Percentiles rank a stretch among this genome's conserved stretches.
Evolutionary conservation across 1,140 invertebrate genomes (phyloP).

Genomic region (Diachasmimorpha longicaudata): DNA sequence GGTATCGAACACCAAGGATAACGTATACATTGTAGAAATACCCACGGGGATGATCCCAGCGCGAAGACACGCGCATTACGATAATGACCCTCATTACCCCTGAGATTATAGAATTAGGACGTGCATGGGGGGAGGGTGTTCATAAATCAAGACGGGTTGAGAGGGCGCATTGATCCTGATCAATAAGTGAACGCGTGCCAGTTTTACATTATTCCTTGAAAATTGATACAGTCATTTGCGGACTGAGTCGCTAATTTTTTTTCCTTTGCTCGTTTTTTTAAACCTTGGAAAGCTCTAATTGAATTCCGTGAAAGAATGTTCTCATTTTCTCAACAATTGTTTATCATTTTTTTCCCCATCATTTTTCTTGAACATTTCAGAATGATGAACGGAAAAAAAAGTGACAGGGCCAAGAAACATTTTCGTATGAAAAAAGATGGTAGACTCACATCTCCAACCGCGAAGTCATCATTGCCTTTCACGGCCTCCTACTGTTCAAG

Average conservation of each 20-base stretch:
- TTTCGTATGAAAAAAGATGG: background rate
- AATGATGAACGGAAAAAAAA: conserved; percentile 2
- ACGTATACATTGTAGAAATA: conserved; percentile 23
- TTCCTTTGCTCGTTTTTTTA: too few species aligned
- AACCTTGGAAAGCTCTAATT: too few species aligned
- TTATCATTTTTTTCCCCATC: background rate
- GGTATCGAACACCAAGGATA: background rate
- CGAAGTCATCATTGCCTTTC: conserved; percentile 33
- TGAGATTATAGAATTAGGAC: conserved; percentile 58
- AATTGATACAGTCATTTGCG: too few species aligned
- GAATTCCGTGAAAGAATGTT: background rate
- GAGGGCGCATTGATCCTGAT: background rate
- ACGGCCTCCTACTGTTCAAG: conserved; percentile 34
- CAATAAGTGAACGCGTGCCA: background rate
- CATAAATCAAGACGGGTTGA: conserved; percentile 9
- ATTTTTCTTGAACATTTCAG: background rate
- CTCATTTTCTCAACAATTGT: too few species aligned
- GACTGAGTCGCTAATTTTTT: too few species aligned
- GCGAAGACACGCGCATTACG: conserved; percentile 54
- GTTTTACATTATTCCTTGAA: background rate
- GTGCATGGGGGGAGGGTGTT: conserved; percentile 20
- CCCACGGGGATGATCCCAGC: conserved; percentile 44
- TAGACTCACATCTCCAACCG: conserved; percentile 6
- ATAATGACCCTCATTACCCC: conserved; percentile 54
- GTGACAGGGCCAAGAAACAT: background rate